Conservation (phyloP, 2,797 vertebrate species). For the Adelosebastes latens region DNA sequence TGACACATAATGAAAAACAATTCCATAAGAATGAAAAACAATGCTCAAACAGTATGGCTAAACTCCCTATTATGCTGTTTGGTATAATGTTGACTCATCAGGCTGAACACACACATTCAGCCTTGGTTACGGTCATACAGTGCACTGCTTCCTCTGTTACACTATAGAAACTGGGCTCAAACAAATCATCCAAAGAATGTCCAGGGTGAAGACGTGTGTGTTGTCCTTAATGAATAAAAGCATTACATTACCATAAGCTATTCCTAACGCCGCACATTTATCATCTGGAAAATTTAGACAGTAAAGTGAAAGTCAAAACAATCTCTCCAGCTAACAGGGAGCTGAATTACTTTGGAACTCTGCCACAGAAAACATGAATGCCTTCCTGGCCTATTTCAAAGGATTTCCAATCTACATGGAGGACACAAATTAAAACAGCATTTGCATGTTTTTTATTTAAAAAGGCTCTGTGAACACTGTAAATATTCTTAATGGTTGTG, state of each 20-base stretch:
- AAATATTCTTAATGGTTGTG: background rate
- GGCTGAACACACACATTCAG: background rate
- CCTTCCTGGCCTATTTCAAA: conserved; percentile 21
- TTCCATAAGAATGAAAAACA: background rate
- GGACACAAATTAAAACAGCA: conserved; percentile 38
- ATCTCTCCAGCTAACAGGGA: conserved; percentile 21
- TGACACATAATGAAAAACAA: background rate
- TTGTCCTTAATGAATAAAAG: conserved; percentile 35
- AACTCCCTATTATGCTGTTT: background rate
- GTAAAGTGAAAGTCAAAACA: conserved; percentile 47
- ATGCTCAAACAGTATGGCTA: background rate
- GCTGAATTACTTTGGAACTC: conserved; percentile 54
- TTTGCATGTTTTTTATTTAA: background rate
- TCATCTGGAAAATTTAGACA: conserved; percentile 40
- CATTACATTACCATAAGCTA: conserved; percentile 30
- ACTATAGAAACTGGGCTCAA: background rate
- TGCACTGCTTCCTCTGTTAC: background rate
- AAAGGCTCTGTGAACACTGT: background rate
- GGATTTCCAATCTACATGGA: conserved; percentile 11
- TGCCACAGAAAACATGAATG: conserved; percentile 50
- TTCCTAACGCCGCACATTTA: conserved; percentile 50
- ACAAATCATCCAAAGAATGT: background rate
- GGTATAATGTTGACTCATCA: background rate
- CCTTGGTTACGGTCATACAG: background rate
- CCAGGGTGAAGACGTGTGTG: background rate